phyloP scores from a whole-genome alignment of 2,113 vertebrate genomes.

The Jacana jacana region DNA sequence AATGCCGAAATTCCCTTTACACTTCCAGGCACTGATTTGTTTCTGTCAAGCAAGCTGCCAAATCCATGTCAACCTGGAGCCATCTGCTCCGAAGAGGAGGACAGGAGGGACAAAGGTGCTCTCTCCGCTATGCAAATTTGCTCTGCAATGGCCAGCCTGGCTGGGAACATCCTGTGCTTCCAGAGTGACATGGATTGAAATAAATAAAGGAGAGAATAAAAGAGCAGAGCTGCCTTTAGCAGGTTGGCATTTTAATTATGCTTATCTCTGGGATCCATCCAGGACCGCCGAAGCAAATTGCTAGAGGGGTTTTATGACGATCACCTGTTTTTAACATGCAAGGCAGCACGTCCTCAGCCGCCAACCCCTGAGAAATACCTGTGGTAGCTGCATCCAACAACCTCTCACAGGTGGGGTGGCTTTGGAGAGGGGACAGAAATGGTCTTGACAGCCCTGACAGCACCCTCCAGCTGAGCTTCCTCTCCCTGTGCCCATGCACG shows the following conservation, averaged over 20 bases:
- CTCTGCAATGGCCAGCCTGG: background rate
- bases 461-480: background rate
- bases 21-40: background rate
- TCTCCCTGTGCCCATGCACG: rapidly evolving
- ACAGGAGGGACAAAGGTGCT: background rate
- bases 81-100: background rate
- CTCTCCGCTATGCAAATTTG: background rate
- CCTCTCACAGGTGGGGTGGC: background rate
- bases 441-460: background rate
- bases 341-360: background rate
- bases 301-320: background rate
- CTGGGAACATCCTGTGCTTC: background rate
- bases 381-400: background rate
- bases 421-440: background rate
- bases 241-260: background rate
- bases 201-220: background rate
- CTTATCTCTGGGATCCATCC: background rate
- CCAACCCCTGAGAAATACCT: background rate
- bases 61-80: background rate
- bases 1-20: background rate
- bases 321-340: background rate
- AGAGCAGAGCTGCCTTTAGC: background rate
- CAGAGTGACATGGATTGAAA: background rate
- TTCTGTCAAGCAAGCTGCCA: background rate
- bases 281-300: background rate